These are phyloP conservation scores for Sebastes kiyomatsui DNA, from an alignment of 2,797 vertebrate genomes.

Conservation along the genomic window DNA sequence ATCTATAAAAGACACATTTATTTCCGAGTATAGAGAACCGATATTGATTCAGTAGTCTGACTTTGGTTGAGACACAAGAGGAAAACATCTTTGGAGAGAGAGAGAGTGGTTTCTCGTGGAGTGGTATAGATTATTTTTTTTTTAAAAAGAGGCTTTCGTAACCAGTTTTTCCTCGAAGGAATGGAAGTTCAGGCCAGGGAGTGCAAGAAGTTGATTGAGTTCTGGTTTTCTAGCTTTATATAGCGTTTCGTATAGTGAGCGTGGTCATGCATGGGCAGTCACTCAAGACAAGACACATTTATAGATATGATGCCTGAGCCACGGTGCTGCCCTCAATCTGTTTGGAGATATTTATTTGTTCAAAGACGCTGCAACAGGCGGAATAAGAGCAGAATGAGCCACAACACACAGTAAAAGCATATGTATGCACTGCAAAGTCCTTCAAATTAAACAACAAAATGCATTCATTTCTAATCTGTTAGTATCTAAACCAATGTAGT, in stretches of 20 bases:
- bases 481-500: not conserved
- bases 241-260: not conserved
- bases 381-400: not conserved
- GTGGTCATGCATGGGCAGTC: constrained; percentile 7
- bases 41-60: not conserved
- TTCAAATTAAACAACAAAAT: not conserved
- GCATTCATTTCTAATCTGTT: not conserved
- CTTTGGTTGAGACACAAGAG: not conserved
- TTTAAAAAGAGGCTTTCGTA: not conserved
- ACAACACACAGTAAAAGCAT: not conserved
- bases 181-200: not conserved
- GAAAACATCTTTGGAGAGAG: not conserved
- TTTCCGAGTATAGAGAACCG: not conserved
- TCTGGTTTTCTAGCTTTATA: not conserved
- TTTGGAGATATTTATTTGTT: not conserved
- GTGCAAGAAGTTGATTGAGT: constrained; percentile 7
- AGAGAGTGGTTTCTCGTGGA: not conserved
- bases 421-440: not conserved
- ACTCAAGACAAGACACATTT: constrained; percentile 13
- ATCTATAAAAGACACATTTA: not conserved
- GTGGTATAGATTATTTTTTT: not conserved
- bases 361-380: not conserved
- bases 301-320: constrained; percentile 23
- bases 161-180: not conserved
- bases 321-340: not conserved